phyloP scores from a whole-genome alignment of 2,113 vertebrate genomes.

The Brienomyrus brachyistius region DNA sequence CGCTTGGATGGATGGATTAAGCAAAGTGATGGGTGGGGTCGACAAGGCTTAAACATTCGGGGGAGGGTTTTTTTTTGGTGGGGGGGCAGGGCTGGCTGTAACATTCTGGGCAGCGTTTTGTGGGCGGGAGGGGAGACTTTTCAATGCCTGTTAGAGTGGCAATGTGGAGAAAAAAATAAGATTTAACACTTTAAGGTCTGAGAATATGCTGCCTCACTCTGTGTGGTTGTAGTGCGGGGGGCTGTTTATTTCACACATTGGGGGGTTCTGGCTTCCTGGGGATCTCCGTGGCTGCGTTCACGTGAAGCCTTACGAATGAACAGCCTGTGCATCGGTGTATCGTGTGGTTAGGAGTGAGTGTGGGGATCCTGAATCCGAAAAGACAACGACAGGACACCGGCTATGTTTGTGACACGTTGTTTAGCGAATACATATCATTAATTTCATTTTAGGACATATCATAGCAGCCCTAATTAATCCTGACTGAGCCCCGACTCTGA shows the following conservation, averaged over 20 bases:
- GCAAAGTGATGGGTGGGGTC: background rate
- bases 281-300: background rate
- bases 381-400: background rate
- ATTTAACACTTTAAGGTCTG: background rate
- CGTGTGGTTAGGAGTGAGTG: background rate
- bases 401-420: background rate
- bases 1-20: background rate
- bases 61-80: background rate
- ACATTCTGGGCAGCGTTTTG: background rate
- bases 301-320: background rate
- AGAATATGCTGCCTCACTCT: background rate
- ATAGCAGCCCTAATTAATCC: background rate
- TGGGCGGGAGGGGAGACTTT: background rate
- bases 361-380: background rate
- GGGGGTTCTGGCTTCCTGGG: background rate
- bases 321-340: background rate
- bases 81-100: background rate
- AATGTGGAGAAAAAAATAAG: background rate
- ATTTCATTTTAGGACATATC: background rate
- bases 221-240: background rate
- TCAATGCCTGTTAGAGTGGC: background rate
- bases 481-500: background rate
- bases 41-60: background rate
- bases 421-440: background rate
- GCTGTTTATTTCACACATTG: background rate